A percentile compares a stretch with the other conserved stretches of the same genome.
Conservation (phyloP, 1,140 invertebrate genomes). For the Trachymyrmex septentrionalis region DNA sequence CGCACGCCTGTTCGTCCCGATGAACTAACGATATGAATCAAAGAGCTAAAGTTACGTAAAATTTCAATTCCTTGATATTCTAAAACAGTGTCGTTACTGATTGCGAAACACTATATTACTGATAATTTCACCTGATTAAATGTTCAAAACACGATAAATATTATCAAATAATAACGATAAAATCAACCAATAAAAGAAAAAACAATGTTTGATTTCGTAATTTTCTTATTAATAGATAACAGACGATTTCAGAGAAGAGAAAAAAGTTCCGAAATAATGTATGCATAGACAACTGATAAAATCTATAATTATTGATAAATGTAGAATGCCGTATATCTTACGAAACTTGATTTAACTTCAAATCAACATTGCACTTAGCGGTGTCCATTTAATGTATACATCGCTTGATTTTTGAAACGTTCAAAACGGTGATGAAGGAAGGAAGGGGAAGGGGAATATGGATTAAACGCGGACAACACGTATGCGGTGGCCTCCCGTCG, state of each 20-base stretch:
- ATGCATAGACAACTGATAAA: background rate
- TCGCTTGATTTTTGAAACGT: constrained; percentile 30
- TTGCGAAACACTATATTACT: background rate
- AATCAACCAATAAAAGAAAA: background rate
- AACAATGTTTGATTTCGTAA: background rate
- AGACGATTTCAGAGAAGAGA: background rate
- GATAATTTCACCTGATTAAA: background rate
- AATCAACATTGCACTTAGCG: background rate
- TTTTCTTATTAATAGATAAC: background rate
- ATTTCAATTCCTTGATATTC: background rate
- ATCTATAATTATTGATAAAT: background rate
- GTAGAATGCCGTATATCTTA: background rate
- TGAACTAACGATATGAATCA: background rate
- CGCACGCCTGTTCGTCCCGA: background rate
- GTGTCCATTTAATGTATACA: background rate
- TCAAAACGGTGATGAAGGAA: background rate
- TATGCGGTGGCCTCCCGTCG: constrained; percentile 55
- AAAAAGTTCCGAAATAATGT: background rate
- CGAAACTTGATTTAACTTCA: background rate
- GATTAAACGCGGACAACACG: constrained; percentile 61
- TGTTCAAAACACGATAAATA: background rate
- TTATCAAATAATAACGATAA: background rate
- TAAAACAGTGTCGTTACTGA: background rate
- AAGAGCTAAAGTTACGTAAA: background rate
- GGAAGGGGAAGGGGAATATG: background rate